A percentile compares a stretch with the other conserved stretches of the same genome.
These are phyloP conservation scores for Agrilus mali DNA, from an alignment of 2,888 invertebrate species.

Conservation along the genomic window DNA sequence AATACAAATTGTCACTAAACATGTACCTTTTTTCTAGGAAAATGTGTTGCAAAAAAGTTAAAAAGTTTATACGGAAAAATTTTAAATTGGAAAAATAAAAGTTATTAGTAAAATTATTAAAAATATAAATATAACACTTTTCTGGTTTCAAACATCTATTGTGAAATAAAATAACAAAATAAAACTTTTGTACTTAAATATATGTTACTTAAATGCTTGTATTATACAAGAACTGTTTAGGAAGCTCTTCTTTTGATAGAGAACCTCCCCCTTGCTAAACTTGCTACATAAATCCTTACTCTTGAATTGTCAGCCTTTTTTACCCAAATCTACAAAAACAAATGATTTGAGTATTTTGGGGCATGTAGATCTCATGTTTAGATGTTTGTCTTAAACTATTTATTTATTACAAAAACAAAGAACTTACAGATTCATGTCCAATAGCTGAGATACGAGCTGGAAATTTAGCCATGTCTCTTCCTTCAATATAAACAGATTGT, in stretches of 20 bases:
- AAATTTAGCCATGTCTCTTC: constrained; percentile 72
- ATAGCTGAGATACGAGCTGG: constrained; percentile 85
- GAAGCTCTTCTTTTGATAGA: constrained; percentile 77
- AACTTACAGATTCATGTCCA: constrained; percentile 72
- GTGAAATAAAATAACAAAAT: neutral
- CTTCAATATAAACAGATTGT: constrained; percentile 82
- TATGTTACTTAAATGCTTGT: neutral
- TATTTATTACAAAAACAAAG: neutral
- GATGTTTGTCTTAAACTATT: neutral
- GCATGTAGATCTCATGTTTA: neutral
- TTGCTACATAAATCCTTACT: constrained; percentile 70
- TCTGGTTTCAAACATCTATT: neutral
- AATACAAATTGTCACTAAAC: too few relatives aligned
- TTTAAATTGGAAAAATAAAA: too few relatives aligned
- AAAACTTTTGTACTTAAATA: neutral
- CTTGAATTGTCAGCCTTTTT: constrained; percentile 75
- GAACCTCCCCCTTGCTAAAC: constrained; percentile 78
- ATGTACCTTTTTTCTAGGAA: too few relatives aligned
- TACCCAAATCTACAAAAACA: constrained; percentile 68
- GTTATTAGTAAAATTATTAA: too few relatives aligned
- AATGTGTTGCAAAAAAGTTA: too few relatives aligned
- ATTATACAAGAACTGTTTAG: constrained; percentile 27
- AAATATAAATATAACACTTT: too few relatives aligned
- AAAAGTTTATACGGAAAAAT: too few relatives aligned
- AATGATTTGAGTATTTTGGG: neutral